Evolutionary conservation across 37 sponge, comb jelly and placozoan genomes (phyloP).

Genomic region (Diacarnus erythraeanus): DNA sequence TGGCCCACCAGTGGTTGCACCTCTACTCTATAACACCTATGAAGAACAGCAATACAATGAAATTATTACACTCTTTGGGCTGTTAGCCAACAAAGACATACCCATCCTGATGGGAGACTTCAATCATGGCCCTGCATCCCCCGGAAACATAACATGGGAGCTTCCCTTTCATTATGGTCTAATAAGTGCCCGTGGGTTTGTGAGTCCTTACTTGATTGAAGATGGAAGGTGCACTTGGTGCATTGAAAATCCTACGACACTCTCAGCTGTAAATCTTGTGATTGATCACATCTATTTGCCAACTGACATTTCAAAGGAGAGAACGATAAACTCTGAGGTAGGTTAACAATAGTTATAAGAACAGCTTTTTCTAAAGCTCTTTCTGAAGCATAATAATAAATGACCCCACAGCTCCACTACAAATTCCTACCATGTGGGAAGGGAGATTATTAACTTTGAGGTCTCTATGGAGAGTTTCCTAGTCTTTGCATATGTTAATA

Average conservation of each 20-base stretch:
- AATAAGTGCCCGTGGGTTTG: constrained; percentile 14
- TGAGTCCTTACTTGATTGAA: constrained; percentile 10
- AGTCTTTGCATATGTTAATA: too few relatives aligned
- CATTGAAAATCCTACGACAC: neutral
- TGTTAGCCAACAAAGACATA: neutral
- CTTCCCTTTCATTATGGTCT: constrained; percentile 22
- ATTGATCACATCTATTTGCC: constrained; percentile 24
- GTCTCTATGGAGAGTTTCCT: too few relatives aligned
- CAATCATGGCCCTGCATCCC: constrained; percentile 27
- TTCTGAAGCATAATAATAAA: too few relatives aligned
- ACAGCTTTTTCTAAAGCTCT: too few relatives aligned
- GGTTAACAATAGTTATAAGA: too few relatives aligned
- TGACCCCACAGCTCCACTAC: too few relatives aligned
- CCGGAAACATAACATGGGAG: neutral
- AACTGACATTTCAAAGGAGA: neutral
- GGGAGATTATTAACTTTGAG: too few relatives aligned
- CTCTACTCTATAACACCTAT: constrained; percentile 15
- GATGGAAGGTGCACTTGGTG: constrained; percentile 26
- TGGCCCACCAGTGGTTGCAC: constrained; percentile 24
- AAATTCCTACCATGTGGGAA: too few relatives aligned
- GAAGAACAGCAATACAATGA: constrained; percentile 24
- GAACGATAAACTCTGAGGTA: constrained; percentile 3
- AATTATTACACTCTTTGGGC: neutral
- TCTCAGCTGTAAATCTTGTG: neutral
- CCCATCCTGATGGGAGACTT: constrained; percentile 30